A percentile compares a stretch with the other conserved stretches of the same genome.
These are phyloP conservation scores for Chrysolina oricalcia DNA, from an alignment of 2,888 invertebrate species.

Conservation along the genomic window DNA sequence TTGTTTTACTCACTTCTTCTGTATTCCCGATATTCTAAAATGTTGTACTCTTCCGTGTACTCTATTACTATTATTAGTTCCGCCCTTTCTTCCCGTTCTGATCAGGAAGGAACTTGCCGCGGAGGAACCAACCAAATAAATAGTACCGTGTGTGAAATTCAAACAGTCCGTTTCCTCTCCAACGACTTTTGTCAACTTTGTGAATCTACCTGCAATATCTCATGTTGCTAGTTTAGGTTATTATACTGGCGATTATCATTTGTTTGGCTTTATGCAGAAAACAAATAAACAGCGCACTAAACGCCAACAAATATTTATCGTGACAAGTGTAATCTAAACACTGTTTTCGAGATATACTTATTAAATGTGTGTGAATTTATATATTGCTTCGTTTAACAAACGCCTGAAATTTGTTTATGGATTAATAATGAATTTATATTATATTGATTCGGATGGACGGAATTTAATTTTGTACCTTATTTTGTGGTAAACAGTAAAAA, in stretches of 20 bases:
- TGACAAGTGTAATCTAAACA: constrained; percentile 26
- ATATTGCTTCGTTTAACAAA: not conserved
- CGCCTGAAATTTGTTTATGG: no score
- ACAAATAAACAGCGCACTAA: constrained; percentile 24
- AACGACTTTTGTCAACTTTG: constrained; percentile 20
- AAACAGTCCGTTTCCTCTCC: constrained; percentile 48
- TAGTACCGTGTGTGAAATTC: constrained; percentile 45
- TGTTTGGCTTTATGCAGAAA: constrained; percentile 23
- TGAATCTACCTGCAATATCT: constrained; percentile 27
- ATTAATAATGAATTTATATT: no score
- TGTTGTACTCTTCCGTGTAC: no score
- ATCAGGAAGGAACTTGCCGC: constrained; percentile 16
- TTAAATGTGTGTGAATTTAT: constrained; percentile 2
- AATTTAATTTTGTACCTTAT: no score
- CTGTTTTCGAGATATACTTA: not conserved
- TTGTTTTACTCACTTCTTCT: no score
- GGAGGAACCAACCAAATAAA: constrained; percentile 12
- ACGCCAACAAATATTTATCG: constrained; percentile 23
- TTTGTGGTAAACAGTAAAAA: no score
- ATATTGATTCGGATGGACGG: no score
- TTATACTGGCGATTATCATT: constrained; percentile 15
- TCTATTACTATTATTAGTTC: not conserved
- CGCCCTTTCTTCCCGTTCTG: not conserved
- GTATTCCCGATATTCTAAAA: no score
- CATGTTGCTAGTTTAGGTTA: constrained; percentile 21